phyloP scores from a whole-genome alignment of 2,888 invertebrate species.

The Elaeidobius kamerunicus region DNA sequence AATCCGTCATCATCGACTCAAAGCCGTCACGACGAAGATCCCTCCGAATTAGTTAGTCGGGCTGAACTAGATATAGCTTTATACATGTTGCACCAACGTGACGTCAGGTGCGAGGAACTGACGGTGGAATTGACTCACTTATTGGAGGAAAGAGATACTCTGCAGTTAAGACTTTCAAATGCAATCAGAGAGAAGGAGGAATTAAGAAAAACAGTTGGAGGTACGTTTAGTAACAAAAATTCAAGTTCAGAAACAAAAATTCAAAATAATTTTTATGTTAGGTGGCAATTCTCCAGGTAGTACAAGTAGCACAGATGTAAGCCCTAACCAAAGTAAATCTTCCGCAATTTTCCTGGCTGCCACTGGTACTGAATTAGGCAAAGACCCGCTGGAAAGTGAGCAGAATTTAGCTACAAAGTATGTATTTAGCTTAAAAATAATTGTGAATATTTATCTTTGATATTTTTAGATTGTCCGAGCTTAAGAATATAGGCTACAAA shows the following conservation, averaged over 20 bases:
- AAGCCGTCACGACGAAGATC: constrained; percentile 34
- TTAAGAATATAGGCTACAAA: constrained; percentile 70
- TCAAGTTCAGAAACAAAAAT: too few relatives aligned
- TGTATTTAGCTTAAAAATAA: constrained; percentile 22
- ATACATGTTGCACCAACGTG: constrained; percentile 83
- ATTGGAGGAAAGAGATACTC: constrained; percentile 79
- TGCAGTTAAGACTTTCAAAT: constrained; percentile 79
- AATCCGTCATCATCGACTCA: constrained; percentile 2
- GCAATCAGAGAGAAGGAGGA: constrained; percentile 73
- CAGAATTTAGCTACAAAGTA: constrained; percentile 42
- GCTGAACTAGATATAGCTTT: constrained; percentile 76
- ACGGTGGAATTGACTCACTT: constrained; percentile 80
- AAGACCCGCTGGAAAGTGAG: constrained; percentile 35
- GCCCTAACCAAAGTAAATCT: constrained; percentile 23
- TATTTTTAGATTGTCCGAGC: constrained; percentile 63
- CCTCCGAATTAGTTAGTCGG: constrained; percentile 46
- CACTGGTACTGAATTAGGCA: constrained; percentile 42
- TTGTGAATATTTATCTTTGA: background rate
- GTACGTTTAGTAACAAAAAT: too few relatives aligned
- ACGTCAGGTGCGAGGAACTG: constrained; percentile 82
- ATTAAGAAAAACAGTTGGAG: constrained; percentile 46
- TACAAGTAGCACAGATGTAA: constrained; percentile 13
- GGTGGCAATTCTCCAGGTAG: too few relatives aligned
- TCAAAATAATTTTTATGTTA: too few relatives aligned
- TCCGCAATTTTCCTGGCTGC: constrained; percentile 40